phyloP scores from a whole-genome alignment of 1,140 invertebrate genomes.

The Apis dorsata region DNA sequence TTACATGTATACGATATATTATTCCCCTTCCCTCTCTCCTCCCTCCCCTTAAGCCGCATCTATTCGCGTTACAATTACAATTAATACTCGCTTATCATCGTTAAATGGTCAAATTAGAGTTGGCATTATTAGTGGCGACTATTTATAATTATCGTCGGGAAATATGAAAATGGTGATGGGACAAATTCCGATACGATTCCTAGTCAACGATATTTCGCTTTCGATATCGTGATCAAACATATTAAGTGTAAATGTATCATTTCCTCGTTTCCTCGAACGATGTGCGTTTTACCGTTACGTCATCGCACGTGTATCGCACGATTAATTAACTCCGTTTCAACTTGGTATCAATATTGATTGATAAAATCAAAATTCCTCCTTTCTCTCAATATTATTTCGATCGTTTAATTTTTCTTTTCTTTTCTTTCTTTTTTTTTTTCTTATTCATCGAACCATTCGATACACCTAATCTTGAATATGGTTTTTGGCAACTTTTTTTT shows the following conservation, averaged over 20 bases:
- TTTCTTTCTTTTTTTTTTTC: no score
- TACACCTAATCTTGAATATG: no score
- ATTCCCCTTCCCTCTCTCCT: no score
- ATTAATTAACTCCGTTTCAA: not conserved
- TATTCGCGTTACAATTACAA: not conserved
- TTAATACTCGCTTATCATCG: slow-evolving; percentile 11
- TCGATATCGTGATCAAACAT: slow-evolving; percentile 9
- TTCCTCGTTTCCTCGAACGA: not conserved
- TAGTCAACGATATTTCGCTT: not conserved
- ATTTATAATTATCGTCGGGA: slow-evolving; percentile 20
- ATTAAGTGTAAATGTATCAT: slow-evolving; percentile 5
- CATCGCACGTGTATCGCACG: no score
- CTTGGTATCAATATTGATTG: not conserved
- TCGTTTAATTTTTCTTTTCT: no score
- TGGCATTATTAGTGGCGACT: not conserved
- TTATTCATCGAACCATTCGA: no score
- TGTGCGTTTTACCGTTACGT: not conserved
- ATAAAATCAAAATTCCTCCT: not conserved
- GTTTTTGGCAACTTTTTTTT: no score
- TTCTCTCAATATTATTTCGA: not conserved
- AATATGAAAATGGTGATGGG: not conserved
- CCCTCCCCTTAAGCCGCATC: no score
- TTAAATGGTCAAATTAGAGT: not conserved
- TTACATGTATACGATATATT: no score
- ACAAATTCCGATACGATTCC: not conserved